These are phyloP conservation scores for Drosophila triauraria DNA, from an alignment of 1,140 invertebrate genomes.

Conservation along the genomic window DNA sequence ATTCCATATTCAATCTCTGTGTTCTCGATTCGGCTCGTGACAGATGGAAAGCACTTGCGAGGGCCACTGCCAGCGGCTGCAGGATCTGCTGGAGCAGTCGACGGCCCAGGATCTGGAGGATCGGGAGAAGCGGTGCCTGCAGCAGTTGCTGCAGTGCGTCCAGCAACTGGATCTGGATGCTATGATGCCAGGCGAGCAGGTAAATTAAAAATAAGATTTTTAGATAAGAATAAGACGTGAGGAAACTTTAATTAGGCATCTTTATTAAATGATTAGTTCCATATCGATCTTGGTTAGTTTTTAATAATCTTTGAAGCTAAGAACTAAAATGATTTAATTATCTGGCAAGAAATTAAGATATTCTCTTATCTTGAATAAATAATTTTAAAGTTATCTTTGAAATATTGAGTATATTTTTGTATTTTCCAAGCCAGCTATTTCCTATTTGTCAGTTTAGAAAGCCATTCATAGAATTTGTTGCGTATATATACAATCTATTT, in stretches of 20 bases:
- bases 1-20: neutral
- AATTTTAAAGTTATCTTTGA: neutral
- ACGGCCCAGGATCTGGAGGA: constrained; percentile 68
- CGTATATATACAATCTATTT: constrained; percentile 3
- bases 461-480: neutral
- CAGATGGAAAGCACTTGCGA: constrained; percentile 76
- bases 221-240: no score
- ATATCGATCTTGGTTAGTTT: no score
- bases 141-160: constrained; percentile 86
- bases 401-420: no score
- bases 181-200: constrained; percentile 63
- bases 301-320: no score
- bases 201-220: no score
- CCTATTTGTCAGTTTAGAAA: constrained; percentile 30
- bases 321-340: no score
- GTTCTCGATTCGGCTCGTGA: constrained; percentile 10
- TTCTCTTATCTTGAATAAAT: no score
- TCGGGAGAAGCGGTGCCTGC: constrained; percentile 87
- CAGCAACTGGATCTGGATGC: constrained; percentile 86
- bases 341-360: no score
- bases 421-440: neutral
- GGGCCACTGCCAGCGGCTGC: constrained; percentile 69
- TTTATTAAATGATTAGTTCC: no score
- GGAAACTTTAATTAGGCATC: no score
- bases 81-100: constrained; percentile 58